Evolutionary conservation across 2,113 vertebrate species (phyloP).

Genomic region (Philantomba maxwellii): DNA sequence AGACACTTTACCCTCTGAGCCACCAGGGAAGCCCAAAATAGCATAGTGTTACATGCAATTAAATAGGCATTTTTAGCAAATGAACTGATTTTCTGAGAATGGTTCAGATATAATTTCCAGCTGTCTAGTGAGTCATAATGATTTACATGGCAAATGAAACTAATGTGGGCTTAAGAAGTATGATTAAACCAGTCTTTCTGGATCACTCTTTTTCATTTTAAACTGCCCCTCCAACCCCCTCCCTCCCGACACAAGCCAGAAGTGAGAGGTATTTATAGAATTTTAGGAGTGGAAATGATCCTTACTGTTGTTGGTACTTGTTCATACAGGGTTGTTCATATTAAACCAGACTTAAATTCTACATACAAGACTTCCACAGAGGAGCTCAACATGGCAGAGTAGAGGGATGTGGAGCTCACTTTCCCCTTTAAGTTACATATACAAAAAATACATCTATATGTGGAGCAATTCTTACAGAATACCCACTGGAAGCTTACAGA

Average conservation of each 20-base stretch:
- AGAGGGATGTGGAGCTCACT: background rate
- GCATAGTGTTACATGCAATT: background rate
- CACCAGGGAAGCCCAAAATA: background rate
- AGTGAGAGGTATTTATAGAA: background rate
- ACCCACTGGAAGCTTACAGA: background rate
- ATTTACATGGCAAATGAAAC: background rate
- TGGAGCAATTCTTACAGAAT: background rate
- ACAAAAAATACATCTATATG: background rate
- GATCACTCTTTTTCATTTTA: background rate
- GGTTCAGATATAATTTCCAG: background rate
- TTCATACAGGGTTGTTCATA: background rate
- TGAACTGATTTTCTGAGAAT: slow-evolving; percentile 1
- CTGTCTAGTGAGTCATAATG: background rate
- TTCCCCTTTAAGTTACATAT: background rate
- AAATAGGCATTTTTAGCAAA: background rate
- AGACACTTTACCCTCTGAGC: too few relatives aligned
- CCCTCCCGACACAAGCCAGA: background rate
- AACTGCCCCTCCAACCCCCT: background rate
- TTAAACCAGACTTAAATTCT: slow-evolving; percentile 7
- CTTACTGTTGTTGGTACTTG: background rate
- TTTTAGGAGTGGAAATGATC: background rate
- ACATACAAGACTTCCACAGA: background rate
- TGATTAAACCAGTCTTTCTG: background rate
- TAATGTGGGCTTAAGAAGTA: background rate
- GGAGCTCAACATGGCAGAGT: background rate